phyloP scores from a whole-genome alignment of 2,888 invertebrate species.

The Dolichomitus sp. region DNA sequence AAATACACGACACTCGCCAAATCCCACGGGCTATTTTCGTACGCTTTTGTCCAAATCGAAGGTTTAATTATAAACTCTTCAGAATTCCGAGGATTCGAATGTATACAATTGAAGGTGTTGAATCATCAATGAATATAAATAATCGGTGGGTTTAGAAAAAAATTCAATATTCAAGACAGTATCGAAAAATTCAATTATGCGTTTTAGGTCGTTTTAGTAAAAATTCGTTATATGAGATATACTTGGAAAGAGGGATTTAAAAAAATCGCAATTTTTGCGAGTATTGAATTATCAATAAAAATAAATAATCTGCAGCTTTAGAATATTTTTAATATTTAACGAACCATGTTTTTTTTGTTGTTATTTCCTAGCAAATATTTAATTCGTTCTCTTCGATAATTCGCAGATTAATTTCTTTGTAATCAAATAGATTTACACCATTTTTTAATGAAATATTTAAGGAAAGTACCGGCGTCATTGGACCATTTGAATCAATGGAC shows the following conservation, averaged over 20 bases:
- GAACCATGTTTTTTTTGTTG: too few species aligned
- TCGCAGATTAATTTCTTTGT: too few species aligned
- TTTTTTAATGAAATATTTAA: too few species aligned
- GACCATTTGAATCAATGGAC: too few species aligned
- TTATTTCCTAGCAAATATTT: too few species aligned
- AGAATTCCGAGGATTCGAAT: slow-evolving; percentile 19
- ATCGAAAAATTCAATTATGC: not conserved
- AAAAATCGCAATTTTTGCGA: not conserved
- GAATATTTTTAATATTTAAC: too few species aligned
- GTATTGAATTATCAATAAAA: too few species aligned
- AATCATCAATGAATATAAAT: slow-evolving; percentile 33
- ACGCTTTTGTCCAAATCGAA: slow-evolving; percentile 69
- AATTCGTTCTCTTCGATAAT: too few species aligned
- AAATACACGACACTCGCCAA: slow-evolving; percentile 72
- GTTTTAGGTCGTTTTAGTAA: not conserved
- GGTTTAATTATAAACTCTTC: slow-evolving; percentile 73
- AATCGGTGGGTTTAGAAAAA: not conserved
- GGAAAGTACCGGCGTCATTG: too few species aligned
- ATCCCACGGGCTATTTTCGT: slow-evolving; percentile 74
- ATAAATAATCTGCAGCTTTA: too few species aligned
- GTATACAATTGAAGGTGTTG: slow-evolving; percentile 8
- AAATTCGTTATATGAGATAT: not conserved
- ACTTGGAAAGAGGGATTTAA: not conserved
- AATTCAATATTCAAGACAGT: not conserved
- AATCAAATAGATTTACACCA: too few species aligned